These are phyloP conservation scores for Apamea sordens DNA, from an alignment of 2,888 invertebrate genomes.

Conservation along the genomic window DNA sequence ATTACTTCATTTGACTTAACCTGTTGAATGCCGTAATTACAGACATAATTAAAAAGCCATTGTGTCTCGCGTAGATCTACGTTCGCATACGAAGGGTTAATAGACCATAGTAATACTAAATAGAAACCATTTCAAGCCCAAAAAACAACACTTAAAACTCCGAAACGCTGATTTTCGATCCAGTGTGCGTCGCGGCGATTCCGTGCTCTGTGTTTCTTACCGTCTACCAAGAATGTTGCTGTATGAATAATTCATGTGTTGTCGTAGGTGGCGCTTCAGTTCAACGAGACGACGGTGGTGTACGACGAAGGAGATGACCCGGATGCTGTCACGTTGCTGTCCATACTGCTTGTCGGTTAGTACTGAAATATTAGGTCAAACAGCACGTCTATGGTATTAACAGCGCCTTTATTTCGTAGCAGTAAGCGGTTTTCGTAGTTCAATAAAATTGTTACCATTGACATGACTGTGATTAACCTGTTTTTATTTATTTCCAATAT, in stretches of 20 bases:
- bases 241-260: conserved; percentile 54
- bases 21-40: too few relatives aligned
- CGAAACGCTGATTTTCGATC: not conserved
- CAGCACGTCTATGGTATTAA: too few relatives aligned
- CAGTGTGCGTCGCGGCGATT: not conserved
- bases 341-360: conserved; percentile 95
- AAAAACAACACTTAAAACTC: not conserved
- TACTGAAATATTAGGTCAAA: conserved; percentile 34
- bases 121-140: not conserved
- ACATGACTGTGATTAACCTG: too few relatives aligned
- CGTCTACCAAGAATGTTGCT: conserved; percentile 32
- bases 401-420: too few relatives aligned
- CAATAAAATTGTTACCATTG: too few relatives aligned
- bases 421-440: too few relatives aligned
- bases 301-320: conserved; percentile 92
- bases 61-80: too few relatives aligned
- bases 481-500: too few relatives aligned
- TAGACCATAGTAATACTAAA: not conserved
- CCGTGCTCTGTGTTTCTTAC: not conserved
- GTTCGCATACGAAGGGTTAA: too few relatives aligned
- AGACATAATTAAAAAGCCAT: too few relatives aligned
- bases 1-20: not conserved
- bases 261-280: conserved; percentile 87
- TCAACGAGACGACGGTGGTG: conserved; percentile 87
- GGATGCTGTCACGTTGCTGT: conserved; percentile 94